Percentiles rank a stretch among this genome's conserved stretches.
Conservation (phyloP, 2,888 invertebrate species). For the Drosophila heteroneura region DNA sequence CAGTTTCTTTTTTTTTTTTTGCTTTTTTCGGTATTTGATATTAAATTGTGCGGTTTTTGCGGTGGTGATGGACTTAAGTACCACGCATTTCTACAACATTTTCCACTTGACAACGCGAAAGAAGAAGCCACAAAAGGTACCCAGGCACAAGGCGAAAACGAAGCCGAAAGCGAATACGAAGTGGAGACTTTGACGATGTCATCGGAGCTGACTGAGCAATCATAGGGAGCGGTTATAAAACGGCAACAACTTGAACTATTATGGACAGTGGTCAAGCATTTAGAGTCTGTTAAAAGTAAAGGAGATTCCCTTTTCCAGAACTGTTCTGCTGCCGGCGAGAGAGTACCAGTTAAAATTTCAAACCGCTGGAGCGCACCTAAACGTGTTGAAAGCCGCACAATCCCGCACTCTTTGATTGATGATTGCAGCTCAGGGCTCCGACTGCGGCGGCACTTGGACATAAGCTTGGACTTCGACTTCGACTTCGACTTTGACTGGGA, state of each 20-base stretch:
- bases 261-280: slow-evolving; percentile 76
- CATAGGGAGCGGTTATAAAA: slow-evolving; percentile 56
- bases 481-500: slow-evolving; percentile 6
- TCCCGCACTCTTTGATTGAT: slow-evolving; percentile 73
- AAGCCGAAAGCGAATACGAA: slow-evolving; percentile 14
- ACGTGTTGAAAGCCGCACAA: slow-evolving; percentile 75
- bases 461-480: slow-evolving; percentile 11
- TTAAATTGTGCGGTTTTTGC: slow-evolving; percentile 82
- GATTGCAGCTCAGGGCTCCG: slow-evolving; percentile 67
- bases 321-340: slow-evolving; percentile 6
- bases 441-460: slow-evolving; percentile 10
- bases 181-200: slow-evolving; percentile 41
- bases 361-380: slow-evolving; percentile 70
- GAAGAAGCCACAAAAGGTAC: slow-evolving; percentile 74
- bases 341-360: slow-evolving; percentile 68
- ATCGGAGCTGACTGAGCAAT: slow-evolving; percentile 50
- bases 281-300: slow-evolving; percentile 57
- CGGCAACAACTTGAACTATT: slow-evolving; percentile 70
- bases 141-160: slow-evolving; percentile 28
- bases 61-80: slow-evolving; percentile 72
- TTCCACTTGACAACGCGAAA: slow-evolving; percentile 82
- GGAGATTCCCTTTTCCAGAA: slow-evolving; percentile 34
- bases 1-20: slow-evolving; percentile 36
- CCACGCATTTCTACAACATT: slow-evolving; percentile 75
- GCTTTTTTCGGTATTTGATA: slow-evolving; percentile 66